phyloP scores from a whole-genome alignment of 2,888 invertebrate genomes.

The Noctua comes region DNA sequence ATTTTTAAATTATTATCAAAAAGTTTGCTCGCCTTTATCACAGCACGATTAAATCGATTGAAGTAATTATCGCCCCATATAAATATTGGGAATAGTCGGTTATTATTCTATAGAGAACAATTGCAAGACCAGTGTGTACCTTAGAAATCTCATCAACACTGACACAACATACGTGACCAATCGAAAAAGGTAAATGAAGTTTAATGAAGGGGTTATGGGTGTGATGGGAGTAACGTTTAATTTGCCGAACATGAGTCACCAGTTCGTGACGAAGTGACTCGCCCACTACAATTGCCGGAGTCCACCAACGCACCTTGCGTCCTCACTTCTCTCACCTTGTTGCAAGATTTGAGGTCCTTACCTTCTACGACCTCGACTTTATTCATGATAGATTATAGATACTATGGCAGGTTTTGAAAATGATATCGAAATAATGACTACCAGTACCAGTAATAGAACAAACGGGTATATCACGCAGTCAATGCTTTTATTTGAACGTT shows the following conservation, averaged over 20 bases:
- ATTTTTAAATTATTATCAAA: not conserved
- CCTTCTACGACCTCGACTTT: slow-evolving; percentile 75
- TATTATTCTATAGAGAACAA: not conserved
- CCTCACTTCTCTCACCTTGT: slow-evolving; percentile 74
- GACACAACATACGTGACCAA: slow-evolving; percentile 43
- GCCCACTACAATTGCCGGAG: slow-evolving; percentile 66
- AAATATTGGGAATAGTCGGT: slow-evolving; percentile 7
- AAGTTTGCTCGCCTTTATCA: not conserved
- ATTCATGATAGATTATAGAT: slow-evolving; percentile 64
- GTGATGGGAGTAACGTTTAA: slow-evolving; percentile 61
- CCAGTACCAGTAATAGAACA: slow-evolving; percentile 7
- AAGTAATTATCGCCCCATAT: slow-evolving; percentile 3
- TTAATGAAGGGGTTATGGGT: slow-evolving; percentile 54
- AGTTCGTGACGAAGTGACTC: slow-evolving; percentile 63
- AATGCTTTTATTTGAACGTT: slow-evolving; percentile 14
- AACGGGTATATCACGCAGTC: not conserved
- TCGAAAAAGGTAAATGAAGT: slow-evolving; percentile 27
- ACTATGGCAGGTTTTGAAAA: slow-evolving; percentile 53
- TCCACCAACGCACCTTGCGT: slow-evolving; percentile 69
- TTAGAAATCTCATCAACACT: slow-evolving; percentile 41
- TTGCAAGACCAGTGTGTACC: not conserved
- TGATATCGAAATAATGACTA: slow-evolving; percentile 28
- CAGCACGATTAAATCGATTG: not conserved
- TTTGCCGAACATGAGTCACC: slow-evolving; percentile 68
- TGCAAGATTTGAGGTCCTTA: slow-evolving; percentile 72